These are phyloP conservation scores for Drosophila santomea DNA, from an alignment of 1,140 invertebrate species.

Conservation along the genomic window DNA sequence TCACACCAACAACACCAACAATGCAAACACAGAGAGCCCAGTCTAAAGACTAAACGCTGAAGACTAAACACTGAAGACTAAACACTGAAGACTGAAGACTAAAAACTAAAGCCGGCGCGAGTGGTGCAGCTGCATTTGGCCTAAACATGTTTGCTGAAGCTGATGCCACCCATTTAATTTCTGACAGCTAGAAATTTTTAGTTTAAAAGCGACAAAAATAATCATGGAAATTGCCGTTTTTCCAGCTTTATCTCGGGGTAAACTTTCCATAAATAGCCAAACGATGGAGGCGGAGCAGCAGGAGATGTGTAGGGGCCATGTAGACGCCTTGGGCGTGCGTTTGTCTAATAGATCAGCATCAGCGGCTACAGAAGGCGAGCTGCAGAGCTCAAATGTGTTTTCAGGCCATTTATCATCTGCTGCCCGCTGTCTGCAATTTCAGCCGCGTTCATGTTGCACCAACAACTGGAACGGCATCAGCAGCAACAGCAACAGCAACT, in stretches of 20 bases:
- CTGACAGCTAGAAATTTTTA: slow-evolving; percentile 71
- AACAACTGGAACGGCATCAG: slow-evolving; percentile 15
- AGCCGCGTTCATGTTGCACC: slow-evolving; percentile 72
- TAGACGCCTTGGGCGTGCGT: slow-evolving; percentile 73
- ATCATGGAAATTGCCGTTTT: slow-evolving; percentile 72
- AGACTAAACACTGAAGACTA: not conserved
- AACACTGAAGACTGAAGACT: not conserved
- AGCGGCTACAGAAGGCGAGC: slow-evolving; percentile 47
- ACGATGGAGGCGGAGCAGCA: slow-evolving; percentile 1
- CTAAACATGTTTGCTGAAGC: slow-evolving; percentile 74
- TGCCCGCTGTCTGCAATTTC: slow-evolving; percentile 76
- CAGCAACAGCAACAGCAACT: slow-evolving; percentile 27
- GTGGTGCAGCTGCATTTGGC: slow-evolving; percentile 65
- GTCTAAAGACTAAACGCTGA: slow-evolving; percentile 10
- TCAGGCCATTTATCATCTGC: slow-evolving; percentile 76
- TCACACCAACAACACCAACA: slow-evolving; percentile 11
- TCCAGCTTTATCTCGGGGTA: slow-evolving; percentile 68
- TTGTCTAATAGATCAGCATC: slow-evolving; percentile 81
- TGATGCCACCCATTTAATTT: slow-evolving; percentile 76
- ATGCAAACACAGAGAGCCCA: slow-evolving; percentile 26
- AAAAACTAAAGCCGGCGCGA: slow-evolving; percentile 17
- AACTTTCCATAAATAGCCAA: slow-evolving; percentile 77
- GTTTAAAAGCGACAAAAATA: slow-evolving; percentile 79
- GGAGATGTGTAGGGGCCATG: slow-evolving; percentile 27
- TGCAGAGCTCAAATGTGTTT: slow-evolving; percentile 74